phyloP scores from a whole-genome alignment of 2,888 invertebrate species.

The Drosophila atripex region DNA sequence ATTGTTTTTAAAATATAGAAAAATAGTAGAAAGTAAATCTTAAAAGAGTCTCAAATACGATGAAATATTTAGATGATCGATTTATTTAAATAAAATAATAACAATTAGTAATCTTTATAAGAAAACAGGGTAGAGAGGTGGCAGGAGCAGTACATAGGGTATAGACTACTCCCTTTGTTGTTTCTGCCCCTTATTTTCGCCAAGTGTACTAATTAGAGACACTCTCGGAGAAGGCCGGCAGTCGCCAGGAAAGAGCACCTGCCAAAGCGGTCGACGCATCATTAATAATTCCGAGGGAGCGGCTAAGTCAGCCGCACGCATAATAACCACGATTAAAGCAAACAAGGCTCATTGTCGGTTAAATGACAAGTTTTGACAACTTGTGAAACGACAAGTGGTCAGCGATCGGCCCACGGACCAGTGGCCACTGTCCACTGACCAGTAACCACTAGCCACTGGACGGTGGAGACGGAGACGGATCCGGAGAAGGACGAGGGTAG shows the following conservation, averaged over 20 bases:
- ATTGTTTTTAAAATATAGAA: background rate
- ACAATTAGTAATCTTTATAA: background rate
- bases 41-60: too few species aligned
- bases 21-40: too few species aligned
- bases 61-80: too few species aligned
- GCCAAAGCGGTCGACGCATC: slow-evolving; percentile 61
- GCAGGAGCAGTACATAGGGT: background rate
- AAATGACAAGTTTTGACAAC: slow-evolving; percentile 83
- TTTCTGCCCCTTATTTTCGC: slow-evolving; percentile 9
- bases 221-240: slow-evolving; percentile 46
- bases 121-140: background rate
- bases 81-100: too few species aligned
- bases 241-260: slow-evolving; percentile 56
- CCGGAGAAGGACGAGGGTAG: slow-evolving; percentile 7
- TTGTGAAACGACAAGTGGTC: slow-evolving; percentile 80
- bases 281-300: slow-evolving; percentile 69
- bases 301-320: slow-evolving; percentile 67
- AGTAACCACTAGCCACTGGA: background rate
- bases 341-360: slow-evolving; percentile 83
- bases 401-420: slow-evolving; percentile 44
- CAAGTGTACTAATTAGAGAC: slow-evolving; percentile 62
- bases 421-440: slow-evolving; percentile 8
- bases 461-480: background rate
- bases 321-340: slow-evolving; percentile 83
- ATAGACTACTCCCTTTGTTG: too few species aligned